These are phyloP conservation scores for Bombus confusus DNA, from an alignment of 1,140 invertebrate genomes.

Conservation along the genomic window DNA sequence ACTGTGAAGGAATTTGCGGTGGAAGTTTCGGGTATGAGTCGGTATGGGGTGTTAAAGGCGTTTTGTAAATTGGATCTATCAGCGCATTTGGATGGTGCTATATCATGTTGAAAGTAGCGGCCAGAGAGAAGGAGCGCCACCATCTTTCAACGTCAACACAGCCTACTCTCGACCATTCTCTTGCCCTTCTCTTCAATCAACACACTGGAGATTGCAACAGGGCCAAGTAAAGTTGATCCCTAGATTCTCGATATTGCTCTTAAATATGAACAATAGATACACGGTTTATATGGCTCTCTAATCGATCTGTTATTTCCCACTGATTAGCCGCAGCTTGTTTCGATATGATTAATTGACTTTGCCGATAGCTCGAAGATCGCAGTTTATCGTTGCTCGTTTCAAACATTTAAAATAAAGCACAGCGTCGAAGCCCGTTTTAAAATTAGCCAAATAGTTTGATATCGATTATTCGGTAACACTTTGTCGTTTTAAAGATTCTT, in stretches of 20 bases:
- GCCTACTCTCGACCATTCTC: conserved; percentile 65
- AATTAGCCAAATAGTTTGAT: too few species aligned
- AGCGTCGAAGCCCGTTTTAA: too few species aligned
- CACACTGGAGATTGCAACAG: conserved; percentile 14
- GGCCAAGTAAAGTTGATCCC: neutral
- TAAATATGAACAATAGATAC: conserved; percentile 68
- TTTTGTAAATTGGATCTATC: conserved; percentile 81
- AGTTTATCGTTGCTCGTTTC: neutral
- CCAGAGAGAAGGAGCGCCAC: conserved; percentile 72
- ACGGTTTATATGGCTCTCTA: conserved; percentile 65
- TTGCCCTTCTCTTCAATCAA: conserved; percentile 36
- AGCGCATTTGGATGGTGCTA: conserved; percentile 80
- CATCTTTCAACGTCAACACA: conserved; percentile 73
- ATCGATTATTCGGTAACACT: too few species aligned
- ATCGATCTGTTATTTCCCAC: conserved; percentile 61
- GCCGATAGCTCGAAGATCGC: neutral
- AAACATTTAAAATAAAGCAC: too few species aligned
- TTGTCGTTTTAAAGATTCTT: too few species aligned
- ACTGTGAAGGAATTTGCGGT: conserved; percentile 37
- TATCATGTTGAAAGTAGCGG: conserved; percentile 79
- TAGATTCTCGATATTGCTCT: neutral
- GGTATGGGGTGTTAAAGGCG: conserved; percentile 61
- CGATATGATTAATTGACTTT: conserved; percentile 69
- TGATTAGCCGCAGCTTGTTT: conserved; percentile 68
- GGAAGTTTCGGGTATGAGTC: conserved; percentile 32